Evolutionary conservation across 2,797 vertebrate species (phyloP), one percentile per base, ranked within the genome.

Genomic region (Lepidocolaptes lacrymiger): DNA sequence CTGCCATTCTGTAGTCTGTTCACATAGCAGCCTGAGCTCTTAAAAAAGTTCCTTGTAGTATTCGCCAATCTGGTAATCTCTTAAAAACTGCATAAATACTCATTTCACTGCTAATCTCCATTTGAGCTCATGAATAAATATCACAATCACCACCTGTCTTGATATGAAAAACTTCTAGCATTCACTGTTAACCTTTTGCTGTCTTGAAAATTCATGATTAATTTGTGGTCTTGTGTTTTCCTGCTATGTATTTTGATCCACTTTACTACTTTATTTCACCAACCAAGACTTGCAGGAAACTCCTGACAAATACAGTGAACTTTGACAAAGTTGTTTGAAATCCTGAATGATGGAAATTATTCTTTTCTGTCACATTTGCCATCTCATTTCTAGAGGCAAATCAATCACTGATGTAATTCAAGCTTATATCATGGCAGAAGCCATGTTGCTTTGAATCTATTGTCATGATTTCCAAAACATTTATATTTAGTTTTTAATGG

Each of bases 101-200:
- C 36, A 59, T 87, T 90, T 91, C 44, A 36, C 36, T 95, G 43
- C 64, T 91, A 87, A 80, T 93, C 59, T 61, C 52, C 20, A 28
- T 89, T 71, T 87, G 49, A 94, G 59, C 41, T 95, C 30, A 54
- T 74, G 68, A 89, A 87, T 91, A 92, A 93, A 81, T 92, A 89
- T 52, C 73, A 90, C n/a, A 62, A 56, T 80, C 54, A 85, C 30
- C 62, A 78, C 82, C 58, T 89, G 75, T 77, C 79, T 89, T 54
- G 34, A 52, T 83, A 36, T 1, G 27, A 80, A 79, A 63, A 87
- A 46, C 37, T 79, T 95, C 24, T 55, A n/a, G 52, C 27, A 74
- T 67, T 66, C 19, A 49, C 54, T 71, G 7, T 88, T 93, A 95
- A 88, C 62, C 36, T 93, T 82, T 63, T 91, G 37, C n/a, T 67